A percentile compares a stretch with the other conserved stretches of the same genome.
These are phyloP conservation scores for Planococcus citri DNA, from an alignment of 1,140 invertebrate species.

Conservation along the genomic window DNA sequence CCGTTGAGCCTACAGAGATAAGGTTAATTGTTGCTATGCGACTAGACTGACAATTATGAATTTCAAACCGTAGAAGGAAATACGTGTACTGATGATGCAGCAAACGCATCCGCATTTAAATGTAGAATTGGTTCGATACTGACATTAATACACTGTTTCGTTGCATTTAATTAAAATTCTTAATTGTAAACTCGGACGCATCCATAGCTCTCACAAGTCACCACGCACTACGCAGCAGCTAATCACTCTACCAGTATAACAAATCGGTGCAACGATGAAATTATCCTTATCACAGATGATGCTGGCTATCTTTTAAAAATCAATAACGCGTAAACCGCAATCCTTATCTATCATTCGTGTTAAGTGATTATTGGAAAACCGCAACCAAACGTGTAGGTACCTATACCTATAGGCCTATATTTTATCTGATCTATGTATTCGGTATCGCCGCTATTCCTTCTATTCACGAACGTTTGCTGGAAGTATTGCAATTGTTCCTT, in stretches of 20 bases:
- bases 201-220: neutral
- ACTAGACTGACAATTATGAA: conserved; percentile 13
- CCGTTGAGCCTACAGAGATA: conserved; percentile 1
- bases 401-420: too few relatives aligned
- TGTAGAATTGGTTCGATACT: conserved; percentile 4
- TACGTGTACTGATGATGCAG: conserved; percentile 7
- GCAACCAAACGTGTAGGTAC: too few relatives aligned
- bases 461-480: too few relatives aligned
- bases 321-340: too few relatives aligned
- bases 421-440: too few relatives aligned
- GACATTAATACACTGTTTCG: neutral
- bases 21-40: conserved; percentile 15
- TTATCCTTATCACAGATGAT: too few relatives aligned
- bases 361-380: too few relatives aligned
- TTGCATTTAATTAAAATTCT: conserved; percentile 8
- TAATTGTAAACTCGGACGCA: neutral
- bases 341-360: too few relatives aligned
- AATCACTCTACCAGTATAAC: neutral
- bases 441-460: too few relatives aligned
- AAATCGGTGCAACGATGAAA: neutral
- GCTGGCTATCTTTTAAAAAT: too few relatives aligned
- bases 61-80: conserved; percentile 19
- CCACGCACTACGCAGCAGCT: neutral
- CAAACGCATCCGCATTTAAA: conserved; percentile 9
- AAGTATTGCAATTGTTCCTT: too few relatives aligned